These are phyloP conservation scores for Dicycla oo DNA, from an alignment of 2,888 invertebrate genomes.

Conservation along the genomic window DNA sequence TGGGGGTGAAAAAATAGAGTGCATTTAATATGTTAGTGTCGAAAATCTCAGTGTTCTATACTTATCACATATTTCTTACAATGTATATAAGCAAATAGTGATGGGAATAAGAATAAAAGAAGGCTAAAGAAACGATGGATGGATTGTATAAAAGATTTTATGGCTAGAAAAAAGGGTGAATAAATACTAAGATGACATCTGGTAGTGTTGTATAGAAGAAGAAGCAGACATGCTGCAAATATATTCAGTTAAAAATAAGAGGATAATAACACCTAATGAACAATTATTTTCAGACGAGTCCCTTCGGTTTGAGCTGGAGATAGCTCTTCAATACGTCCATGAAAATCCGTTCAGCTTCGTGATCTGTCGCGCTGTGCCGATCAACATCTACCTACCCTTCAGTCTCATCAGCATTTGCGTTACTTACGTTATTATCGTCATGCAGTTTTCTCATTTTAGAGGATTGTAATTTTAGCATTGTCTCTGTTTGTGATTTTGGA, in stretches of 20 bases:
- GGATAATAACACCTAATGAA: neutral
- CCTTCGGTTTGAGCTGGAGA: constrained; percentile 40
- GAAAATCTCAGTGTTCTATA: neutral
- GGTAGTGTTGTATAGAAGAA: neutral
- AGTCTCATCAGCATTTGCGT: constrained; percentile 31
- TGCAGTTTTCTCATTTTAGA: constrained; percentile 31
- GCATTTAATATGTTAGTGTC: neutral
- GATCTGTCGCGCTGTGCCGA: constrained; percentile 31
- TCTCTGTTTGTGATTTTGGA: too few species aligned
- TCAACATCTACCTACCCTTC: constrained; percentile 35
- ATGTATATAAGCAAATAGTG: too few species aligned
- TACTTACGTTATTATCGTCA: constrained; percentile 50
- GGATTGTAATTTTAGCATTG: too few species aligned
- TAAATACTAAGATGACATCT: neutral
- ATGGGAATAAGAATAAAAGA: neutral
- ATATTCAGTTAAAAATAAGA: neutral
- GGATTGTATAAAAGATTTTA: neutral
- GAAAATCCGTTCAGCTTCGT: constrained; percentile 38
- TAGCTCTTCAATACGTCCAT: constrained; percentile 36
- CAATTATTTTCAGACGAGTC: constrained; percentile 45
- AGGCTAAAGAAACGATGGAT: neutral
- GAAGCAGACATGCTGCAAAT: neutral
- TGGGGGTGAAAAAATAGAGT: neutral
- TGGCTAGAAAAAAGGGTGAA: neutral
- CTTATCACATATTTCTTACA: neutral